phyloP scores from a whole-genome alignment of 2,113 vertebrate species.

The Sinocyclocheilus maitianheensis region DNA sequence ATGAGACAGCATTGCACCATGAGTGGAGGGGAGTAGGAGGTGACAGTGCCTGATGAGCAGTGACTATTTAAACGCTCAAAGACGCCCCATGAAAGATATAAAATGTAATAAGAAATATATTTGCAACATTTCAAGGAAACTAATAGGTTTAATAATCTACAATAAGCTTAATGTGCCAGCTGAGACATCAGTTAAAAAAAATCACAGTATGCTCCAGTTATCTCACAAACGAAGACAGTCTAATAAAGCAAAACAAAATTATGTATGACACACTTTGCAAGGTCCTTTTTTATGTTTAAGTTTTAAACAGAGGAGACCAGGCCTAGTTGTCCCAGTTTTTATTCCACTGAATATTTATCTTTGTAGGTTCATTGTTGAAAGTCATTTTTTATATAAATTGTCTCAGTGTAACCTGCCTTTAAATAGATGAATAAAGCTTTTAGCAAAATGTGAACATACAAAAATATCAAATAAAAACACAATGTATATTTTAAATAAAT shows the following conservation, averaged over 20 bases:
- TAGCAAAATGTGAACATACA: not conserved
- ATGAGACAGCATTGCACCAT: not conserved
- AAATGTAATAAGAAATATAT: not conserved
- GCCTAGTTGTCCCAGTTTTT: not conserved
- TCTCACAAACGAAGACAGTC: not conserved
- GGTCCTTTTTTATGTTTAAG: not conserved
- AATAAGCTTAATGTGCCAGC: not conserved
- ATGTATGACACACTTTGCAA: not conserved
- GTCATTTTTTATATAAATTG: not conserved
- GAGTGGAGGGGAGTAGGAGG: conserved; percentile 5
- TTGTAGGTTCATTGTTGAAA: not conserved
- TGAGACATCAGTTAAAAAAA: not conserved
- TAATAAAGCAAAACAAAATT: not conserved
- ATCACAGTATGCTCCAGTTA: not conserved
- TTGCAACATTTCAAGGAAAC: not conserved
- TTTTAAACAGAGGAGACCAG: not conserved
- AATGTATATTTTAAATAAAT: too few relatives aligned
- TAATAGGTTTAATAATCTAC: not conserved
- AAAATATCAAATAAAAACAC: not conserved
- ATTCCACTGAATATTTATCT: not conserved
- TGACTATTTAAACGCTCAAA: conserved; percentile 2
- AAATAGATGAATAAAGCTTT: not conserved
- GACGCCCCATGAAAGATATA: not conserved
- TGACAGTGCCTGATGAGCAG: not conserved
- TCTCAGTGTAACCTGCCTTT: not conserved